phyloP scores from a whole-genome alignment of 2,113 vertebrate genomes.

The Otus sunia region DNA sequence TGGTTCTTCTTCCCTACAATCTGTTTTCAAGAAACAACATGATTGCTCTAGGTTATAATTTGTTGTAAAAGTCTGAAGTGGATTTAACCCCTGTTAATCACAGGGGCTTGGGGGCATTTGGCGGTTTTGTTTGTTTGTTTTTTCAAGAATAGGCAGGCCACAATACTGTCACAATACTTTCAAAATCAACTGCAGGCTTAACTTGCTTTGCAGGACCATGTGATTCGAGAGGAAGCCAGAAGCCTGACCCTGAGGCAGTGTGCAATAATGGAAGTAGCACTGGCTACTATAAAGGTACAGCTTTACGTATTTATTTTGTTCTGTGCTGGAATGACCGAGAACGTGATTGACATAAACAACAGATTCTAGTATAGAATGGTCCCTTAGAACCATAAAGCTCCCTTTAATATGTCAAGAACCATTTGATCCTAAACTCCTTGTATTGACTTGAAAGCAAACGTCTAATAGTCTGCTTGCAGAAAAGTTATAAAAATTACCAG shows the following conservation, averaged over 20 bases:
- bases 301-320: fast-evolving
- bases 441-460: not conserved
- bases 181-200: not conserved
- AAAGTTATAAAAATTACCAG: not conserved
- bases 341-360: not conserved
- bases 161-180: not conserved
- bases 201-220: slow-evolving; percentile 85
- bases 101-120: not conserved
- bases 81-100: not conserved
- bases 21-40: not conserved
- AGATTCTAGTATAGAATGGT: not conserved
- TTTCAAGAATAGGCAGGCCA: not conserved
- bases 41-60: not conserved
- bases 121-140: not conserved
- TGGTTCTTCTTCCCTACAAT: not conserved
- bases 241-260: slow-evolving; percentile 92
- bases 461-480: not conserved
- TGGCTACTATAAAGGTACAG: slow-evolving; percentile 93
- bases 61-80: not conserved
- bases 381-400: not conserved
- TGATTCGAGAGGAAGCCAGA: slow-evolving; percentile 89
- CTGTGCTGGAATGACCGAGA: not conserved
- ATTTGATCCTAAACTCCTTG: not conserved
- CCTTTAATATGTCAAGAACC: not conserved
- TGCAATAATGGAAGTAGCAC: slow-evolving; percentile 89